phyloP scores from a whole-genome alignment of 2,888 invertebrate species.

The Listrodromus nycthemerus region DNA sequence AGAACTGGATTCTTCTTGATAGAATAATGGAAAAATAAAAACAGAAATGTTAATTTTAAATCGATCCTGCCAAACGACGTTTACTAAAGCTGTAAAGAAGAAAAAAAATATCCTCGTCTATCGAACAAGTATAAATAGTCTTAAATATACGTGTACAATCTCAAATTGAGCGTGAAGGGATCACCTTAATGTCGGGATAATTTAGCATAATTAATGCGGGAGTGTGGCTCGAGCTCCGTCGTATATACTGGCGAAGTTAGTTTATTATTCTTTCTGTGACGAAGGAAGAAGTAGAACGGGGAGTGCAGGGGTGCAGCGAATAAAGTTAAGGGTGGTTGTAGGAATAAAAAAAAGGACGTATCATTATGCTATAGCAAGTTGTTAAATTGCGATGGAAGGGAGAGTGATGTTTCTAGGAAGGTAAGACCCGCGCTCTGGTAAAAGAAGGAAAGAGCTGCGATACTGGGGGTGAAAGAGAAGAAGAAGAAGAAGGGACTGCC shows the following conservation, averaged over 20 bases:
- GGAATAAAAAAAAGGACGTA: conserved; percentile 39
- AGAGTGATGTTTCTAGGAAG: conserved; percentile 26
- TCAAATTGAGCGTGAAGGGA: conserved; percentile 53
- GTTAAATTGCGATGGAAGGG: conserved; percentile 11
- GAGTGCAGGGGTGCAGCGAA: not conserved
- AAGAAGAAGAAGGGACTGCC: conserved; percentile 52
- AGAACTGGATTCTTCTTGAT: not conserved
- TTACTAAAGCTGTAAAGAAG: not conserved
- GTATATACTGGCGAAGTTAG: conserved; percentile 19
- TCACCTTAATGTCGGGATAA: conserved; percentile 59
- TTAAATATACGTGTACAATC: conserved; percentile 34
- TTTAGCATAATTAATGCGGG: conserved; percentile 60
- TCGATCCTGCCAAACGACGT: not conserved
- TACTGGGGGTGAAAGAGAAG: not conserved
- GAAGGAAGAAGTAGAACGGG: conserved; percentile 11
- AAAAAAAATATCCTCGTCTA: conserved; percentile 1
- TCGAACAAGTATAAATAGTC: conserved; percentile 19
- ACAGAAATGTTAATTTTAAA: not conserved
- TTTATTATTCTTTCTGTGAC: conserved; percentile 38
- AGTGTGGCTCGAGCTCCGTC: conserved; percentile 16
- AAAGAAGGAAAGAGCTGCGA: conserved; percentile 13
- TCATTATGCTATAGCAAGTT: conserved; percentile 23
- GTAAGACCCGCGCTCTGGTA: not conserved
- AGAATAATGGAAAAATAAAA: not conserved
- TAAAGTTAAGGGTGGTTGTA: conserved; percentile 15